phyloP scores from a whole-genome alignment of 1,140 invertebrate species.

The Cepaea nemoralis region DNA sequence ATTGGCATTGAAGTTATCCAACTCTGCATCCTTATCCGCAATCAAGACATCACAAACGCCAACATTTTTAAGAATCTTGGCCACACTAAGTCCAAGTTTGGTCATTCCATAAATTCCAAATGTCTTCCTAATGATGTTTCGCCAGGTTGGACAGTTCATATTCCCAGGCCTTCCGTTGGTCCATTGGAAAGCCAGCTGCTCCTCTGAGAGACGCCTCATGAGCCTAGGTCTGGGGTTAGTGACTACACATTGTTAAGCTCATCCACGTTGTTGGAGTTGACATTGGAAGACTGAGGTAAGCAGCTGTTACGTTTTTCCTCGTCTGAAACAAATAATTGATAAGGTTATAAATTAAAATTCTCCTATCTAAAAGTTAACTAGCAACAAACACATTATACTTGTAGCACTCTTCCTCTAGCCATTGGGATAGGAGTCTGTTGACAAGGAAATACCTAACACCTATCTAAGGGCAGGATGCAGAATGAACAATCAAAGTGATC shows the following conservation, averaged over 20 bases:
- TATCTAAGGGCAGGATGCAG: too few relatives aligned
- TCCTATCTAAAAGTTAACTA: too few relatives aligned
- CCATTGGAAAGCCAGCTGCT: conserved; percentile 34
- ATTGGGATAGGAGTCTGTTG: too few relatives aligned
- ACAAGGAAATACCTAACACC: too few relatives aligned
- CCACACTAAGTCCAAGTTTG: conserved; percentile 78
- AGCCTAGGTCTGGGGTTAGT: conserved; percentile 9
- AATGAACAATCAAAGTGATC: too few relatives aligned
- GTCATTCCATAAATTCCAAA: conserved; percentile 89
- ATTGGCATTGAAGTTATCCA: conserved; percentile 74
- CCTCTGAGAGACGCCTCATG: conserved; percentile 19
- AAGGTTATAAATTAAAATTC: too few relatives aligned
- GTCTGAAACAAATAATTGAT: conserved; percentile 21
- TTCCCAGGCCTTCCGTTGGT: conserved; percentile 28
- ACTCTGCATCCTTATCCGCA: conserved; percentile 75
- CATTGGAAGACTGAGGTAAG: not conserved
- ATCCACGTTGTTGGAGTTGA: conserved; percentile 1
- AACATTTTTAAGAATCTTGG: conserved; percentile 79
- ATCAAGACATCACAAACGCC: conserved; percentile 62
- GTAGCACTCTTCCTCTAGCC: too few relatives aligned
- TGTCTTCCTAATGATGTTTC: conserved; percentile 82
- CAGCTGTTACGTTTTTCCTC: conserved; percentile 15
- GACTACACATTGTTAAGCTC: conserved; percentile 17
- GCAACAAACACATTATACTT: too few relatives aligned
- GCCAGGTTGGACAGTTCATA: conserved; percentile 64